Conservation (phyloP, 2,113 vertebrate genomes). For the Gopherus evgoodei region DNA sequence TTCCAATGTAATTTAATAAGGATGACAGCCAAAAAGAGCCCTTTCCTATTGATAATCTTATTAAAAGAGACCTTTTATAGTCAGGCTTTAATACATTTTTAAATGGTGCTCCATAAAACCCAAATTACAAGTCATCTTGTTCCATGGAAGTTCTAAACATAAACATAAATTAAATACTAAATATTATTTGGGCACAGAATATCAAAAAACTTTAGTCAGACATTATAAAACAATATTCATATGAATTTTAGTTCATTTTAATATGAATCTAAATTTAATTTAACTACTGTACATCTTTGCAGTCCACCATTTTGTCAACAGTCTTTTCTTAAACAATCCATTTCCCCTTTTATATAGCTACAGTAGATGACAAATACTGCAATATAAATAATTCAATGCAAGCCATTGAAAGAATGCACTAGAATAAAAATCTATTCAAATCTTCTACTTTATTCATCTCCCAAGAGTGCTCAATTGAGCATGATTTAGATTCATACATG, state of each 20-base stretch:
- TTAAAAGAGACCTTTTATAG: neutral
- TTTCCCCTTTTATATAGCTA: neutral
- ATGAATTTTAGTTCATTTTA: neutral
- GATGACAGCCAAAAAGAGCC: neutral
- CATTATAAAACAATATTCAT: neutral
- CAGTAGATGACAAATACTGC: neutral
- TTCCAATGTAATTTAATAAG: neutral
- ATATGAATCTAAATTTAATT: neutral
- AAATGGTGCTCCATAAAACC: neutral
- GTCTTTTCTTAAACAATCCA: neutral
- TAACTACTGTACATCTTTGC: neutral
- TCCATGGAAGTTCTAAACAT: neutral
- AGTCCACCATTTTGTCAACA: neutral
- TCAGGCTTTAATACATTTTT: neutral
- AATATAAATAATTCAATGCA: neutral
- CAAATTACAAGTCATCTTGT: neutral
- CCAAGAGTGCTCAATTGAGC: neutral
- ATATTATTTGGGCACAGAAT: neutral
- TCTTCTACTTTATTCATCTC: neutral
- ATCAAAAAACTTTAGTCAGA: neutral
- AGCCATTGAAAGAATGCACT: fast-evolving
- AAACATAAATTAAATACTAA: neutral
- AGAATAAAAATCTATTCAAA: neutral
- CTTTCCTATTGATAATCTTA: neutral
- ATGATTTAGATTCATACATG: neutral